These are phyloP conservation scores for Cryptus viduatorius DNA, from an alignment of 2,888 invertebrate genomes.

Conservation along the genomic window DNA sequence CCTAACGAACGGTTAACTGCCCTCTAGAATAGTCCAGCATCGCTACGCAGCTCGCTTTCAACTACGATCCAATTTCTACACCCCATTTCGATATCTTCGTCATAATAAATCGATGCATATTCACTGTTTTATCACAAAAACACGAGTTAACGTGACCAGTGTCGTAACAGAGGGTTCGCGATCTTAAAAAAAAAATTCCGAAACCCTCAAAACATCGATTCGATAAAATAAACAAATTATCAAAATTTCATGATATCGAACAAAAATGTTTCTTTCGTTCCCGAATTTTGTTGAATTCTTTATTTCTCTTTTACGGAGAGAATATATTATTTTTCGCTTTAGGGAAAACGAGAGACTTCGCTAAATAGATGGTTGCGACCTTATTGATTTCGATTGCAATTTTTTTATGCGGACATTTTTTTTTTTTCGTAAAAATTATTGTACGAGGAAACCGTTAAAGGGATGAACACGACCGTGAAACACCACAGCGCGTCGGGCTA, in stretches of 20 bases:
- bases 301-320: too few species aligned
- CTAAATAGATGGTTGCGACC: neutral
- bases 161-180: neutral
- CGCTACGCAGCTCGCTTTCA: conserved; percentile 24
- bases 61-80: conserved; percentile 37
- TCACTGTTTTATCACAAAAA: neutral
- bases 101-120: conserved; percentile 18
- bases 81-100: conserved; percentile 31
- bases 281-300: too few species aligned
- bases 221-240: too few species aligned
- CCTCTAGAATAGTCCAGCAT: conserved; percentile 56
- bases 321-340: too few species aligned
- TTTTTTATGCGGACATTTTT: neutral
- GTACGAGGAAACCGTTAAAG: neutral
- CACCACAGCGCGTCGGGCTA: conserved; percentile 42
- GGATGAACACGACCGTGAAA: conserved; percentile 7
- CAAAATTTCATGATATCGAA: too few species aligned
- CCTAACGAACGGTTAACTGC: conserved; percentile 80
- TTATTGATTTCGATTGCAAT: neutral
- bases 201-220: too few species aligned
- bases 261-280: too few species aligned
- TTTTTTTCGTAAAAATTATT: neutral
- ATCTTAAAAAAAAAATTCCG: too few species aligned
- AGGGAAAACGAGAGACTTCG: neutral
- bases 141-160: neutral